Evolutionary conservation across 2,888 invertebrate genomes (phyloP), one percentile per base, ranked within the genome.

Genomic region (Xestia ashworthii): DNA sequence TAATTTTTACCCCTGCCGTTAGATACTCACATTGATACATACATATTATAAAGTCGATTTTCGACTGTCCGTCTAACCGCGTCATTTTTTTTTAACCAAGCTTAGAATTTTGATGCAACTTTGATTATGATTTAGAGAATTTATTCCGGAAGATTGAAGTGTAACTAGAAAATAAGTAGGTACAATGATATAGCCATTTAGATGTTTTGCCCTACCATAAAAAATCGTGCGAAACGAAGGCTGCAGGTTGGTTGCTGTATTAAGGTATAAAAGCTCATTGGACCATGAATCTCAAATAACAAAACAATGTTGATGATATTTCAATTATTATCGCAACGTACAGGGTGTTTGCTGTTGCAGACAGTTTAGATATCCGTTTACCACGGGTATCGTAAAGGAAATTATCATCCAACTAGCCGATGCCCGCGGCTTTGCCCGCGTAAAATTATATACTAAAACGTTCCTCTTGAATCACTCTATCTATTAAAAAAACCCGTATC

Each of bases 231-330:
- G 41, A 41, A 41, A 41, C 58, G 32, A 3, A 25, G 58, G 8
- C n/a, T 6, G 32, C 1, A 25, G 58, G 8, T 11, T 6, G 58
- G 3, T 6, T 3, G 2, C 25, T 55, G 48, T 62, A 48, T 60
- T 16, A 53, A 38, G 62, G 11, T 41, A 46, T 5, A 25, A n/a
- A 75, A 44, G 16, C 11, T 76, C 19, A 67, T 38, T 55, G 44
- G 71, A 71, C 25, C 70, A 41, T 75, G 41, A 62, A 32, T 67
- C 0, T 0, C 19, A 70, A 74, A 80, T 78, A 66, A 69, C 3
- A 22, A 53, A 46, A 19, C 22, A 41, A 48, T n/a, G 50, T 5
- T 19, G 41, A 55, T 50, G 46, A 46, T 19, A 41, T 66, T 80
- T 70, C 25, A 38, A 65, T 69, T 53, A 32, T 25, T 2, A 55